Evolutionary conservation across 1,140 invertebrate genomes (phyloP), one percentile per base, ranked within the genome.

Genomic region (Drosophila bipectinata): DNA sequence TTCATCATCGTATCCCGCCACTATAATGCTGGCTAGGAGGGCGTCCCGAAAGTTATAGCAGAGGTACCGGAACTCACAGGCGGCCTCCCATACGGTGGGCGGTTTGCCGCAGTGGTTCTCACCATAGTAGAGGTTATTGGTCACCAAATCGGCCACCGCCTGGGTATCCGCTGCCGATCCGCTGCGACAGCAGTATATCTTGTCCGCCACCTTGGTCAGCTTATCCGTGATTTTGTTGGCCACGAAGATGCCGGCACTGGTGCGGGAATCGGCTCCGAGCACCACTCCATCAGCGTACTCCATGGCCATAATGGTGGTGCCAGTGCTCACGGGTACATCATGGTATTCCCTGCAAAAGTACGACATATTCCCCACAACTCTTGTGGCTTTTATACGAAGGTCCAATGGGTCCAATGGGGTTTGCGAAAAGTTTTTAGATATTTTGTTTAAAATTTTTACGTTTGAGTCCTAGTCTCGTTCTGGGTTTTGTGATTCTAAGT

Each of bases 231-330:
- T 7, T 14, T 14, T n/a, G 3, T 44, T 44, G 41, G 41, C 41
- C 41, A 44, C 41, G 15, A 7, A 44, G 7, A 7, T 7, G 14
- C 41, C 41, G 14, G 41, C 9, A n/a, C 41, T 44, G 41, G 41
- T 44, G n/a, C 41, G 41, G 41, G 41, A 44, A 18, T 44, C 41
- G 5, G 41, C 41, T 44, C 41, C 41, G 9, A 44, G 14, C 9
- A 44, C 41, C 14, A 44, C 41, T 14, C 41, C 41, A 3, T 44
- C 7, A 14, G n/a, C 15, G 14, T 12, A 44, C 14, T 44, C 41
- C 14, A 44, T 3, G 5, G 41, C 41, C n/a, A 44, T 44, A 14
- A 44, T 44, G 41, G 41, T 44, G 41, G 41, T 44, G 14, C 41
- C 41, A 1, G n/a, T 15, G 2, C 6, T 44, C 14, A 44, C 15